A percentile compares a stretch with the other conserved stretches of the same genome.
phyloP scores from a whole-genome alignment of 2,113 vertebrate genomes.

The Heterotilapia buettikoferi region DNA sequence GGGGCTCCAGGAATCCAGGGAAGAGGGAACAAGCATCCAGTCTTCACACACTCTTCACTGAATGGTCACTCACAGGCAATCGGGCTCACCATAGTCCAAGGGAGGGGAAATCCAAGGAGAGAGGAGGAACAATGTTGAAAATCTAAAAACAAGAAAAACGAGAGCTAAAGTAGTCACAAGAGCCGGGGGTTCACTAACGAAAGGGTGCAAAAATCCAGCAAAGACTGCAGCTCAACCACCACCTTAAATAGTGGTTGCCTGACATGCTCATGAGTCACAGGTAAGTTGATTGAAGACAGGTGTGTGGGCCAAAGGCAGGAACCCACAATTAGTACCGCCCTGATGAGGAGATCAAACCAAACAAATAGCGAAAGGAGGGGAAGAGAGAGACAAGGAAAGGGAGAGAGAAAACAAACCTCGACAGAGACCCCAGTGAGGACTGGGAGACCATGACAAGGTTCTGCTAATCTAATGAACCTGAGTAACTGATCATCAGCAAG shows the following conservation, averaged over 20 bases:
- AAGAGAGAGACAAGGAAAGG: background rate
- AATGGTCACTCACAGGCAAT: background rate
- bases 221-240: background rate
- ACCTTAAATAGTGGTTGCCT: background rate
- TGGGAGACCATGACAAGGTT: background rate
- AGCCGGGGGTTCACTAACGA: rapidly evolving
- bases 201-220: background rate
- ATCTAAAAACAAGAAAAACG: background rate
- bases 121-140: background rate
- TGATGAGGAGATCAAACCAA: background rate
- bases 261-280: rapidly evolving
- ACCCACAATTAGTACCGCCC: background rate
- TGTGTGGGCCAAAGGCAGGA: background rate
- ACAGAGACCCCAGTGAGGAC: background rate
- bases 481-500: background rate
- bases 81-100: background rate
- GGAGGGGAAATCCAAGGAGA: background rate
- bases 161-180: background rate
- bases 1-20: background rate
- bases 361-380: background rate
- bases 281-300: background rate
- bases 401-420: background rate
- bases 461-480: background rate
- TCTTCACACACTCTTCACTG: background rate
- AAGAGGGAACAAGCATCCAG: background rate